phyloP scores from a whole-genome alignment of 1,140 invertebrate species.

The Drosophila simulans region DNA sequence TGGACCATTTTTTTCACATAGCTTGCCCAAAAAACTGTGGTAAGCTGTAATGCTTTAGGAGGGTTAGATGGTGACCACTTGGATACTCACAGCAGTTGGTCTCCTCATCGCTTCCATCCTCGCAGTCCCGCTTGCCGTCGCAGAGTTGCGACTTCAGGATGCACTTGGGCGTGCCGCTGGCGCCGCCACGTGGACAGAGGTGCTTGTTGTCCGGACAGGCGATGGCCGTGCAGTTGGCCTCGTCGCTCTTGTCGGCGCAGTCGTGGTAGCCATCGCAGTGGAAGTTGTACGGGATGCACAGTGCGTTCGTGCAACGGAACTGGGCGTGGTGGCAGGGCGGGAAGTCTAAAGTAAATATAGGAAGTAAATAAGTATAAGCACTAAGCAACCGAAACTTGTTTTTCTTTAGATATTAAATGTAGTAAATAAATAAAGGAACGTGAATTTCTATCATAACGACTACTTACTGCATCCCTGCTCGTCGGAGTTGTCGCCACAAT shows the following conservation, averaged over 20 bases:
- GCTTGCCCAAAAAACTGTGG: too few relatives aligned
- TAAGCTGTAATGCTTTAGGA: too few relatives aligned
- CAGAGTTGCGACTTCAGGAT: slow-evolving; percentile 95
- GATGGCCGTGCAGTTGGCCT: slow-evolving; percentile 94
- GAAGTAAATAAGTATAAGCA: too few relatives aligned
- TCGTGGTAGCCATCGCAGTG: slow-evolving; percentile 93
- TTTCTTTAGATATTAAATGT: too few relatives aligned
- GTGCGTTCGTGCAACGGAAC: slow-evolving; percentile 96
- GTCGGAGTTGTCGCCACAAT: slow-evolving; percentile 95
- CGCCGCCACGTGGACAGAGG: slow-evolving; percentile 91
- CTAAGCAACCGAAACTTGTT: too few relatives aligned
- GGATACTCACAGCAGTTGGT: slow-evolving; percentile 92
- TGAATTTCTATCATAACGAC: too few relatives aligned
- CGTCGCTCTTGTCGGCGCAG: slow-evolving; percentile 94
- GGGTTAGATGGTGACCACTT: too few relatives aligned
- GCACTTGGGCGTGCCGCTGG: slow-evolving; percentile 91
- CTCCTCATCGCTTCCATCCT: slow-evolving; percentile 95
- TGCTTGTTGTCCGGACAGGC: slow-evolving; percentile 97
- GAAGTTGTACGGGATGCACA: slow-evolving; percentile 95
- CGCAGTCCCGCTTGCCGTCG: slow-evolving; percentile 95
- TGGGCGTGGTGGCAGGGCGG: slow-evolving; percentile 95
- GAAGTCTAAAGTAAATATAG: slow-evolving; percentile 88
- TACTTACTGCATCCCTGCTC: slow-evolving; percentile 92
- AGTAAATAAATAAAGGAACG: too few relatives aligned
- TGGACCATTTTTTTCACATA: too few relatives aligned